Conservation (phyloP, 2,888 invertebrate genomes). For the Lasius platythorax region DNA sequence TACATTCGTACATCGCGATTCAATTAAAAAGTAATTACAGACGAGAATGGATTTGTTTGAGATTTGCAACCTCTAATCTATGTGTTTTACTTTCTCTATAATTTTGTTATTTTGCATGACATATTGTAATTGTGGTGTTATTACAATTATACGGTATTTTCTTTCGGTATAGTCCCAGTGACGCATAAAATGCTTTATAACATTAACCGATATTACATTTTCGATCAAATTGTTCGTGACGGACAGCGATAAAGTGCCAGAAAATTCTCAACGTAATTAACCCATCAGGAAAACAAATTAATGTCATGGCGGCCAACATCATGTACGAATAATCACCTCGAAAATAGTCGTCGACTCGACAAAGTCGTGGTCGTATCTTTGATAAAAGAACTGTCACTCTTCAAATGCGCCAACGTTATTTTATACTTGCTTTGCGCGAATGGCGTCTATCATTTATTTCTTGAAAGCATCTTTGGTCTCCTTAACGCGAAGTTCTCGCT, state of each 20-base stretch:
- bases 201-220: slow-evolving; percentile 25
- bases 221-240: slow-evolving; percentile 17
- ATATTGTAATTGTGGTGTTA: no score
- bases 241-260: slow-evolving; percentile 1
- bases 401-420: slow-evolving; percentile 2
- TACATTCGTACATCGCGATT: not conserved
- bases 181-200: not conserved
- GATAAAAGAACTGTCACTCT: slow-evolving; percentile 10
- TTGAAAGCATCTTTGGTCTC: slow-evolving; percentile 10
- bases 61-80: not conserved
- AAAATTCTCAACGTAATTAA: slow-evolving; percentile 33
- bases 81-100: slow-evolving; percentile 10
- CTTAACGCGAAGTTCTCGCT: slow-evolving; percentile 1
- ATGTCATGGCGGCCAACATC: not conserved
- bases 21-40: slow-evolving; percentile 43
- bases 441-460: slow-evolving; percentile 23
- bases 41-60: not conserved
- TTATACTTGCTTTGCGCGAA: not conserved
- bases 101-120: slow-evolving; percentile 36
- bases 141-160: slow-evolving; percentile 26
- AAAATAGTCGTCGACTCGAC: slow-evolving; percentile 3
- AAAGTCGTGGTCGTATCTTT: not conserved
- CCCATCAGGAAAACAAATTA: slow-evolving; percentile 24
- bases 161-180: not conserved
- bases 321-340: slow-evolving; percentile 1